Evolutionary conservation across 2,888 invertebrate genomes (phyloP).

Genomic region (Heliconius ethilla): DNA sequence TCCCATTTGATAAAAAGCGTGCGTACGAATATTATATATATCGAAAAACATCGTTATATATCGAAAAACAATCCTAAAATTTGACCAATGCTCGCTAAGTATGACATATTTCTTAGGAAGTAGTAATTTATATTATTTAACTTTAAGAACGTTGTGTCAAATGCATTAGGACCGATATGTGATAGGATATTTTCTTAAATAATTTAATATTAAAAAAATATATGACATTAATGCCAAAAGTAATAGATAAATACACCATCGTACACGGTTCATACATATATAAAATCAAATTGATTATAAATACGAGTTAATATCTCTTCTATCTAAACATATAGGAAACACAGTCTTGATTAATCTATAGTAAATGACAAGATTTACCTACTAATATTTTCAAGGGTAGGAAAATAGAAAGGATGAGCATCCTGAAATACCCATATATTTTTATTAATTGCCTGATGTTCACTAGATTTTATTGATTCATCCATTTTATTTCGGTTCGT

Average conservation of each 20-base stretch:
- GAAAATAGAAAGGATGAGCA: neutral
- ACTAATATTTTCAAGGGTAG: neutral
- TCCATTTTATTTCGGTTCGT: too few relatives aligned
- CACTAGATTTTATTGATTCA: too few relatives aligned
- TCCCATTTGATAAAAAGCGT: neutral
- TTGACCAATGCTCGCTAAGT: slow-evolving; percentile 8
- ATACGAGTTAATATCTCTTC: neutral
- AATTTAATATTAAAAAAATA: slow-evolving; percentile 1
- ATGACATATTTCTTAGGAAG: neutral
- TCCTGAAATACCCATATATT: too few relatives aligned
- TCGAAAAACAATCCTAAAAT: neutral
- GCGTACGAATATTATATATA: neutral
- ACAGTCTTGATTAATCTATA: neutral
- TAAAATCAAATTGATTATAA: neutral
- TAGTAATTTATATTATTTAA: slow-evolving; percentile 10
- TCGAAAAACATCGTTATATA: neutral
- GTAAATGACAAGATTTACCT: too few relatives aligned
- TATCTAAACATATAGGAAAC: neutral
- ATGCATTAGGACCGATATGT: neutral
- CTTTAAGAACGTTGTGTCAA: slow-evolving; percentile 11
- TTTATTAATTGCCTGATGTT: too few relatives aligned
- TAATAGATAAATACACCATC: neutral
- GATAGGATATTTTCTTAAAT: slow-evolving; percentile 4
- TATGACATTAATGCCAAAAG: neutral
- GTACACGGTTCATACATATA: neutral